These are phyloP conservation scores for Rhyacichthys aspro DNA, from an alignment of 2,797 vertebrate genomes.

Conservation along the genomic window DNA sequence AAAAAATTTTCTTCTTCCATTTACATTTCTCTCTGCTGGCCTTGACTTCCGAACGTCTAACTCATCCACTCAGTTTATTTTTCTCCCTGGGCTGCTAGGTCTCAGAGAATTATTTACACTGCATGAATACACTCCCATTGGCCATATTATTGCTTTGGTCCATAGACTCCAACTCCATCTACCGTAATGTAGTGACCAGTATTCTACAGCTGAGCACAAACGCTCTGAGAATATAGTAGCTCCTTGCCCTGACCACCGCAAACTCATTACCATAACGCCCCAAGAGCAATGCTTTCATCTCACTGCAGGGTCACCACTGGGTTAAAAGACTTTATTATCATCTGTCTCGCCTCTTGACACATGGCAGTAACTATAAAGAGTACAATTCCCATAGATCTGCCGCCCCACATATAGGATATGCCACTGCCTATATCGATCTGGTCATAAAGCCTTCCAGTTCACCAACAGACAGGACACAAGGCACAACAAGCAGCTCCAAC, in stretches of 20 bases:
- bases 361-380: slow-evolving; percentile 45
- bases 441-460: slow-evolving; percentile 50
- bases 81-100: slow-evolving; percentile 19
- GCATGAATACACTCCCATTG: slow-evolving; percentile 16
- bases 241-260: slow-evolving; percentile 20
- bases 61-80: slow-evolving; percentile 25
- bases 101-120: slow-evolving; percentile 30
- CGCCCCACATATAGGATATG: slow-evolving; percentile 16
- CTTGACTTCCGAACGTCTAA: slow-evolving; percentile 25
- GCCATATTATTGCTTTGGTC: slow-evolving; percentile 8
- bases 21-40: slow-evolving; percentile 19
- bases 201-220: slow-evolving; percentile 21
- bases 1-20: neutral
- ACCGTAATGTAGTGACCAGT: slow-evolving; percentile 11
- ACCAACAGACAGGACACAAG: slow-evolving; percentile 29
- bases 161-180: slow-evolving; percentile 15
- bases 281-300: slow-evolving; percentile 37
- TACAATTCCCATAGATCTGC: slow-evolving; percentile 51
- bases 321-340: slow-evolving; percentile 56
- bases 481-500: slow-evolving; percentile 14
- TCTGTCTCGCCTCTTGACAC: slow-evolving; percentile 31
- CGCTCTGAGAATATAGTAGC: slow-evolving; percentile 17
- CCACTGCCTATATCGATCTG: slow-evolving; percentile 49
- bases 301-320: slow-evolving; percentile 46
- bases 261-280: slow-evolving; percentile 42